Conservation (phyloP, 2,888 invertebrate genomes). For the Epirrhoe alternata region DNA sequence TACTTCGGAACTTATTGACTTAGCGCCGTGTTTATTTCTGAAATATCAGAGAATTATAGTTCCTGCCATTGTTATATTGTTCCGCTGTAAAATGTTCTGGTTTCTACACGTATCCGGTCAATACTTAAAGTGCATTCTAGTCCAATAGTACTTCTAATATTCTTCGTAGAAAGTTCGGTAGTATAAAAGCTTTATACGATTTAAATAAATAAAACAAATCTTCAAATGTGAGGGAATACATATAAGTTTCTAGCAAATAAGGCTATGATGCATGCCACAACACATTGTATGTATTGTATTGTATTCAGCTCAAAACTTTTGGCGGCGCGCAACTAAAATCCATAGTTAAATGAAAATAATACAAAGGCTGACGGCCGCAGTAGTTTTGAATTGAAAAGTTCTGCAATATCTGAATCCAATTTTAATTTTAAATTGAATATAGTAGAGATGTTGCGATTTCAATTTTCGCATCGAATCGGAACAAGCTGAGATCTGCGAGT, state of each 20-base stretch:
- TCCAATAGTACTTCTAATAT: not conserved
- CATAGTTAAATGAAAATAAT: conserved; percentile 21
- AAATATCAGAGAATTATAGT: conserved; percentile 30
- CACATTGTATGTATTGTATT: not conserved
- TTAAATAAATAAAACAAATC: not conserved
- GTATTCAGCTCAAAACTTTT: conserved; percentile 5
- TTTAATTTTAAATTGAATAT: conserved; percentile 34
- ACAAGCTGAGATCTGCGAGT: conserved; percentile 17
- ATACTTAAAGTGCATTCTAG: conserved; percentile 5
- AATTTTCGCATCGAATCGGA: conserved; percentile 18
- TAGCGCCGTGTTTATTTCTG: conserved; percentile 48
- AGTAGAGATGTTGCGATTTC: conserved; percentile 27
- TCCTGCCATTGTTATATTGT: conserved; percentile 25
- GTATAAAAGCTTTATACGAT: not conserved
- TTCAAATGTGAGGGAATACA: not conserved
- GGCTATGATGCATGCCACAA: not conserved
- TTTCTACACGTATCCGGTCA: conserved; percentile 9
- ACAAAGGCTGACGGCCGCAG: conserved; percentile 17
- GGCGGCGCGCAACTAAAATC: conserved; percentile 6
- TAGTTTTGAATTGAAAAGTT: conserved; percentile 30
- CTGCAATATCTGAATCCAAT: conserved; percentile 30
- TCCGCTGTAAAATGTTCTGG: conserved; percentile 9
- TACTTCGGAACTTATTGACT: conserved; percentile 52
- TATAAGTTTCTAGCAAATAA: not conserved
- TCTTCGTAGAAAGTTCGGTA: not conserved